These are phyloP conservation scores for Drosophila imparisetae DNA, from an alignment of 2,888 invertebrate species.

Conservation along the genomic window DNA sequence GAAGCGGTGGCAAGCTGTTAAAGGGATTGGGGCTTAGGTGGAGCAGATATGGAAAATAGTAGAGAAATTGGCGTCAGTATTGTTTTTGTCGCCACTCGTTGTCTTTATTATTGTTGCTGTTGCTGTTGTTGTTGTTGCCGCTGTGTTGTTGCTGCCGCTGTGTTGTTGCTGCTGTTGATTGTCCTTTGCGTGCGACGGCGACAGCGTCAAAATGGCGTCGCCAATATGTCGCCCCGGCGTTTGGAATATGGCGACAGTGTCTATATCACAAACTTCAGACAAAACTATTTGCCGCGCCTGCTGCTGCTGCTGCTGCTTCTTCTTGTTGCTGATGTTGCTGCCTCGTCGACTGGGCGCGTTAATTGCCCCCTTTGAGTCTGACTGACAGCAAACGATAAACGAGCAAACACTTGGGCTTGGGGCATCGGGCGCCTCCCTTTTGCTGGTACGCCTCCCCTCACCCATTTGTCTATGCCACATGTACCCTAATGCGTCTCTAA, in stretches of 20 bases:
- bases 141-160: constrained; percentile 18
- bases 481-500: constrained; percentile 64
- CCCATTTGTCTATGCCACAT: constrained; percentile 35
- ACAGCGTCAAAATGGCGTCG: constrained; percentile 82
- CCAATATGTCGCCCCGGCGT: constrained; percentile 80
- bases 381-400: constrained; percentile 76
- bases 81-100: constrained; percentile 54
- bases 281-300: constrained; percentile 47
- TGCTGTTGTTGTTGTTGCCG: constrained; percentile 23
- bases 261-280: constrained; percentile 45
- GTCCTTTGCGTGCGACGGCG: constrained; percentile 72
- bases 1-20: not conserved
- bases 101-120: constrained; percentile 20
- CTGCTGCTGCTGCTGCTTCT: constrained; percentile 18
- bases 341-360: constrained; percentile 65
- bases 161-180: constrained; percentile 35
- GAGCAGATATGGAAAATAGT: not conserved
- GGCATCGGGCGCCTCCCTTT: constrained; percentile 27
- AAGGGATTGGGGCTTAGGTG: not conserved
- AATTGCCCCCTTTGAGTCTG: constrained; percentile 78
- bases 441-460: not conserved
- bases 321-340: constrained; percentile 19
- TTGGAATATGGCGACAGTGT: constrained; percentile 64
- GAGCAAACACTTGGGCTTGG: constrained; percentile 72
- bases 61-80: constrained; percentile 53